phyloP scores from a whole-genome alignment of 1,140 invertebrate species.

The Brachionus manjavacas region DNA sequence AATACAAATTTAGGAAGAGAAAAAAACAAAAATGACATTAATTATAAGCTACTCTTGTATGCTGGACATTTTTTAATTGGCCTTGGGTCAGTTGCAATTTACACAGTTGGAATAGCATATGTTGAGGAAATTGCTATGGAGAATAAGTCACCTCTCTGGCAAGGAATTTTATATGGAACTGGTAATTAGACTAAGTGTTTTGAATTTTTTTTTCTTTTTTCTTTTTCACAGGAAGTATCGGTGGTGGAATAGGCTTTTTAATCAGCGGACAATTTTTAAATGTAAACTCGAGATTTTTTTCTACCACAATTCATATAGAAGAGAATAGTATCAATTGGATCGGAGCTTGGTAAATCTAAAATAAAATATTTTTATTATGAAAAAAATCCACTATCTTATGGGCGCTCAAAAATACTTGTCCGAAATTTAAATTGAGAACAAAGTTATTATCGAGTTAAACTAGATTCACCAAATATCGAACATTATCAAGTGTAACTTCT shows the following conservation, averaged over 20 bases:
- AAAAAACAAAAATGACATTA: not conserved
- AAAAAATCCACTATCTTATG: too few species aligned
- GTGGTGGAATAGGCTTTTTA: constrained; percentile 5
- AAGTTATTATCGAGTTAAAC: too few species aligned
- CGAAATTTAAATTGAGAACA: too few species aligned
- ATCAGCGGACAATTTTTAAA: not conserved
- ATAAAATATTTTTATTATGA: not conserved
- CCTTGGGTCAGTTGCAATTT: constrained; percentile 4
- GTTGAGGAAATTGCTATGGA: not conserved
- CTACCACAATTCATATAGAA: not conserved
- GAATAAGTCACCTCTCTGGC: not conserved
- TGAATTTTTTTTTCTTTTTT: not conserved
- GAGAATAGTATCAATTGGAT: not conserved
- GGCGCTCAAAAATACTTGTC: too few species aligned
- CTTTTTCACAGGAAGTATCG: not conserved
- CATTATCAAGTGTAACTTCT: too few species aligned
- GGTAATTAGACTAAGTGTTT: not conserved
- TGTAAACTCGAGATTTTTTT: not conserved
- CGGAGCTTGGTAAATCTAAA: not conserved
- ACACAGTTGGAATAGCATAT: constrained; percentile 24
- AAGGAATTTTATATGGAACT: not conserved
- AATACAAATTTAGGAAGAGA: not conserved
- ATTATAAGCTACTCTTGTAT: not conserved
- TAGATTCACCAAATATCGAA: too few species aligned
- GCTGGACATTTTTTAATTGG: not conserved